Percentiles rank a stretch among this genome's conserved stretches.
phyloP scores from a whole-genome alignment of 2,888 invertebrate genomes.

The Urechis unicinctus region DNA sequence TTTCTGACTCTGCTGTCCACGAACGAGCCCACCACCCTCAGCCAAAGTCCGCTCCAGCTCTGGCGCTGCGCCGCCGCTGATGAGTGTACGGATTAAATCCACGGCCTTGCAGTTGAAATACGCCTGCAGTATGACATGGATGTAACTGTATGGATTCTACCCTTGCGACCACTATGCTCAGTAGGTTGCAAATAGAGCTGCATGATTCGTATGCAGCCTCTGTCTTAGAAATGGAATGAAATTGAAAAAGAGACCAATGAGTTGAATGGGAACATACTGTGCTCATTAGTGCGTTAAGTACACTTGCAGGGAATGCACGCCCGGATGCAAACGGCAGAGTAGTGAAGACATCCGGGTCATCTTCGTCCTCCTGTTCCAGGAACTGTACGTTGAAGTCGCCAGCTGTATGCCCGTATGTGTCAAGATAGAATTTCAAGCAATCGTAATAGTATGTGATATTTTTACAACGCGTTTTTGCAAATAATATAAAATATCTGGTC shows the following conservation, averaged over 20 bases:
- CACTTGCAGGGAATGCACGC: conserved; percentile 97
- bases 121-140: conserved; percentile 10
- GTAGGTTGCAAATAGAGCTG: neutral
- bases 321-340: conserved; percentile 99
- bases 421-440: too few species aligned
- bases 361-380: conserved; percentile 58
- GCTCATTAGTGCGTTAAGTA: conserved; percentile 97
- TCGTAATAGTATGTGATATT: too few species aligned
- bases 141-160: too few species aligned
- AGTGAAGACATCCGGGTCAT: conserved; percentile 95
- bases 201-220: neutral
- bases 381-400: conserved; percentile 25
- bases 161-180: conserved; percentile 15
- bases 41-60: conserved; percentile 25
- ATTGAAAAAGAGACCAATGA: neutral
- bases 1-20: conserved; percentile 6
- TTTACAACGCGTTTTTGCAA: too few species aligned
- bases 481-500: too few species aligned
- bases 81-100: conserved; percentile 21
- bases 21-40: conserved; percentile 21
- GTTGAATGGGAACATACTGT: conserved; percentile 63
- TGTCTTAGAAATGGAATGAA: neutral
- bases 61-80: conserved; percentile 24
- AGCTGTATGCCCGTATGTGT: conserved; percentile 13
- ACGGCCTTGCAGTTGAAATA: conserved; percentile 25